Evolutionary conservation across 2,888 invertebrate genomes (phyloP), one percentile per base, ranked within the genome.

Genomic region (Apodemia zela): DNA sequence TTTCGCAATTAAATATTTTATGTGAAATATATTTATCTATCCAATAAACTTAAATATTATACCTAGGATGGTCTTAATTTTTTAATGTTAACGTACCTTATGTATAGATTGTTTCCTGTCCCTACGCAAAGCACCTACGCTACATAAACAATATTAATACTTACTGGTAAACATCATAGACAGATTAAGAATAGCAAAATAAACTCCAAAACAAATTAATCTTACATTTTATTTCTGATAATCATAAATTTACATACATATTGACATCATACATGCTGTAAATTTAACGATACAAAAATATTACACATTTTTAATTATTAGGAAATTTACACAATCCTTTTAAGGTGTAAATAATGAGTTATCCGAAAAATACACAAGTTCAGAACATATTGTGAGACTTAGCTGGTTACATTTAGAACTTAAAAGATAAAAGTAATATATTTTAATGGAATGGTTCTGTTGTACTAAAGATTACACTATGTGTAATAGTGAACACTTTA

Each of bases 231-330:
- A 87, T 88, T 84, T 78, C 75, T 77, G 84, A 81, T 81, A 79
- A 84, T 79, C 75, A 82, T 74, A 67, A 76, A 74, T 71, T 74
- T 81, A 80, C 78, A 80, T 71, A 72, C 69, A 81, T 72, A 68
- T 72, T 82, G 81, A 75, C 85, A 85, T 85, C 81, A 83, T 84
- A 79, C 79, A 88, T 84, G 85, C 80, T 78, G 80, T 81, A 85
- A 84, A 85, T 83, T 87, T 85, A 81, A 82, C 78, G 77, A 83
- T 90, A 90, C 81, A 90, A 90, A 90, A 90, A 90, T 90, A 89
- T 73, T 79, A 81, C 77, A 75, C 74, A 76, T 76, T 75, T 33
- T 15, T 38, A 21, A 35, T 60, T 21, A 35, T 54, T 25, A 49
- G 18, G 17, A 13, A 61, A 61, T 54, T 21, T 35, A 54, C 29